Evolutionary conservation across 2,888 invertebrate species (phyloP).

Genomic region (Pyralis farinalis): DNA sequence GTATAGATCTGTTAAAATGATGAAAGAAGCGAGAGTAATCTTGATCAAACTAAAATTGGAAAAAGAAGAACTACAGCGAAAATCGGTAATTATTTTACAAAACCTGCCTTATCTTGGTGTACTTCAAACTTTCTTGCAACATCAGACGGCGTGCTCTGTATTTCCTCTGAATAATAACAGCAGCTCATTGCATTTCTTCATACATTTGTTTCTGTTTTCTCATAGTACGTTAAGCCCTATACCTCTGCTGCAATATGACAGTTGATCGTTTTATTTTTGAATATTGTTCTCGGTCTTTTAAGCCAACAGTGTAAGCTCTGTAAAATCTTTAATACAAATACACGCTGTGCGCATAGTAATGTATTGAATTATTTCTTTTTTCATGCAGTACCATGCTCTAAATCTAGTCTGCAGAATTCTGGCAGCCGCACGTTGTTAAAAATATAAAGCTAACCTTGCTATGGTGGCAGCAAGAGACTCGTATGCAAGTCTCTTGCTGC

Average conservation of each 20-base stretch:
- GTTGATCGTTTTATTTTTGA: conserved; percentile 38
- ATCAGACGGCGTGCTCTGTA: no score
- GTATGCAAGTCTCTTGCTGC: conserved; percentile 39
- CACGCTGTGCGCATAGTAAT: conserved; percentile 45
- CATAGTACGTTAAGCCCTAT: no score
- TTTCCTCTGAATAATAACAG: no score
- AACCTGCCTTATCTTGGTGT: no score
- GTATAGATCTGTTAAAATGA: conserved; percentile 56
- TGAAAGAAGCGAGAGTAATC: conserved; percentile 42
- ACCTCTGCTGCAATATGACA: conserved; percentile 44
- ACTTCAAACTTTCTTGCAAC: no score
- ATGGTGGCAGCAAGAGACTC: no score
- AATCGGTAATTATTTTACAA: conserved; percentile 40
- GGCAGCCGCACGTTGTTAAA: conserved; percentile 28
- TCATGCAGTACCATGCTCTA: conserved; percentile 50
- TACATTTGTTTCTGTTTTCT: no score
- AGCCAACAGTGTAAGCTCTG: conserved; percentile 40
- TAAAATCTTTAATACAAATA: conserved; percentile 56
- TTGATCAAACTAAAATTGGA: conserved; percentile 36
- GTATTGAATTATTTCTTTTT: conserved; percentile 49
- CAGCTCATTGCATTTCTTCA: no score
- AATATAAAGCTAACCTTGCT: no score
- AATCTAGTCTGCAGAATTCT: conserved; percentile 49
- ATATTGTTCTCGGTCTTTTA: conserved; percentile 41
- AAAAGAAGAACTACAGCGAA: conserved; percentile 38